These are phyloP conservation scores for Carcinoscorpius rotundicauda DNA, from an alignment of 1,140 invertebrate species.

Conservation along the genomic window DNA sequence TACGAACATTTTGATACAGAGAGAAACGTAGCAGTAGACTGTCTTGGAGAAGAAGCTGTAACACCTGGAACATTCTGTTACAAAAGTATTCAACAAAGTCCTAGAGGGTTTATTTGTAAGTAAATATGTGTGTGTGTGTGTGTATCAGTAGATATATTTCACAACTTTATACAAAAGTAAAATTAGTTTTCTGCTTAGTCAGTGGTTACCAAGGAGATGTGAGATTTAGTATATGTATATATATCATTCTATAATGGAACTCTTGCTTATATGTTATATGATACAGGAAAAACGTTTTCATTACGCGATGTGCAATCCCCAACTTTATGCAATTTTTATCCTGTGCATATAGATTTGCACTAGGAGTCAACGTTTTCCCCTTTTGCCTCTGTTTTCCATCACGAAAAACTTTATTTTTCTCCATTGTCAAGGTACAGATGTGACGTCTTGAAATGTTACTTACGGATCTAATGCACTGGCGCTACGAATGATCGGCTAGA, in stretches of 20 bases:
- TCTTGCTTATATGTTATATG: background rate
- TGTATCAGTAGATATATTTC: background rate
- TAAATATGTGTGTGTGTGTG: conserved; percentile 6
- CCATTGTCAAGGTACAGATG: no score
- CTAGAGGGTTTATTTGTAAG: conserved; percentile 73
- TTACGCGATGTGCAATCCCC: no score
- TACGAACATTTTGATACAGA: conserved; percentile 67
- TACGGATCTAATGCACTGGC: no score
- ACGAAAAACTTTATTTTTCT: no score
- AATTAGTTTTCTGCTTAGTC: background rate
- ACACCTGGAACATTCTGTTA: conserved; percentile 89
- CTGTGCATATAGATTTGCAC: no score
- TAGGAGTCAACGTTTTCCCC: no score
- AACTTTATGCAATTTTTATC: no score
- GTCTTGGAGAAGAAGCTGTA: conserved; percentile 72
- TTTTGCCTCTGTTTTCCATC: no score
- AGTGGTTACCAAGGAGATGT: background rate
- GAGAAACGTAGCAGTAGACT: conserved; percentile 70
- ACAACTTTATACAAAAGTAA: background rate
- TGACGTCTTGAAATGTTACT: no score
- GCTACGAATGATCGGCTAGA: no score
- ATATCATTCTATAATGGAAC: no score
- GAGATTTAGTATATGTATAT: no score
- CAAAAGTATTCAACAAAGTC: conserved; percentile 76
- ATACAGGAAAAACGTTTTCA: background rate